A percentile compares a stretch with the other conserved stretches of the same genome.
Evolutionary conservation across 2,113 vertebrate genomes (phyloP).

Genomic region (Seriola dumerili): DNA sequence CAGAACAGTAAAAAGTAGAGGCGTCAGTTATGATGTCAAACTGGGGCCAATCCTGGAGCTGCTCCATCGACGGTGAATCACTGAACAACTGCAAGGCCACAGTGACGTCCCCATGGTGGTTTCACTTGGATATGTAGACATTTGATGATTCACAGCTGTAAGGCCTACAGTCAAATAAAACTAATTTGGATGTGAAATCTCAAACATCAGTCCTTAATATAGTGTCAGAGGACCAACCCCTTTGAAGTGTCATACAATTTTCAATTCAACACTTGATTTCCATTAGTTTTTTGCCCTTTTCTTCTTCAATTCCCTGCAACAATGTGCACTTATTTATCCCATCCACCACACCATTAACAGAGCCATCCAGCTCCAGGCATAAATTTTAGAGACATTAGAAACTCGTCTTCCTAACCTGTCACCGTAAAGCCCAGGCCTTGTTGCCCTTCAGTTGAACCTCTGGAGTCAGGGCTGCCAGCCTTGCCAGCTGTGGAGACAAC

Average conservation of each 20-base stretch:
- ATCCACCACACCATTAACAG: not conserved
- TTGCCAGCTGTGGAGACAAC: conserved; percentile 92
- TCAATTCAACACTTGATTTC: conserved; percentile 18
- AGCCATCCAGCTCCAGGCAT: not conserved
- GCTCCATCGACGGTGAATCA: conserved; percentile 40
- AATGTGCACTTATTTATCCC: not conserved
- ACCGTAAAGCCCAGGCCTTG: conserved; percentile 38
- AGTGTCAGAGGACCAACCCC: conserved; percentile 15
- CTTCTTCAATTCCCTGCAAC: not conserved
- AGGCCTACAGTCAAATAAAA: conserved; percentile 55
- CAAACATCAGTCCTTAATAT: conserved; percentile 24
- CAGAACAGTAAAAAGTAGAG: conserved; percentile 20
- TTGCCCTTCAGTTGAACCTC: conserved; percentile 75
- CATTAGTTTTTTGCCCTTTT: not conserved
- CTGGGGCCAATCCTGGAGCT: conserved; percentile 26
- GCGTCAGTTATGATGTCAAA: conserved; percentile 30
- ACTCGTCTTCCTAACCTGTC: conserved; percentile 15
- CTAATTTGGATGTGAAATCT: conserved; percentile 61
- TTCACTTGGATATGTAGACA: conserved; percentile 41
- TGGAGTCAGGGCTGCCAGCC: conserved; percentile 84
- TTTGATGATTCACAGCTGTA: conserved; percentile 56
- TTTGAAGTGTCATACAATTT: conserved; percentile 1
- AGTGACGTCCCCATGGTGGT: conserved; percentile 27
- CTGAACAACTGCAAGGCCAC: conserved; percentile 52
- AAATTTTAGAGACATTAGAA: conserved; percentile 5